Base-by-base conservation (phyloP, 2,797 vertebrate species). In the Scarus forsteni region DNA sequence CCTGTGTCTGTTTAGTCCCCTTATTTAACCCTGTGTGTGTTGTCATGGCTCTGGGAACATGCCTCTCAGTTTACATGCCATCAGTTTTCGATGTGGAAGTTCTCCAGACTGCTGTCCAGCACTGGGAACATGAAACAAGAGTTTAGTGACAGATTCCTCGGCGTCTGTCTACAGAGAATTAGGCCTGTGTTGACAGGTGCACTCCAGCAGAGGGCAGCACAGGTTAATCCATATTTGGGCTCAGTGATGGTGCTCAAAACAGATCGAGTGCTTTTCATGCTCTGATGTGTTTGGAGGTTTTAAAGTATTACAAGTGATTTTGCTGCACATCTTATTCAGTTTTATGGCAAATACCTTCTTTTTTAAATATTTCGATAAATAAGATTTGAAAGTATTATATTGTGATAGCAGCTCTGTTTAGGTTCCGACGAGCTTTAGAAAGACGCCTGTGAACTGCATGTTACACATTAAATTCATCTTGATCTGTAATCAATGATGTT, bases 181-280 rank as follows among this genome's bases (percentile, higher is more conserved):
- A 15, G 38, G 51, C 8, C 3, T 52, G 76, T 16, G 50, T 66
- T 81, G 40, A 57, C 64, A 67, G 4, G 1, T 0, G 0, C 40
- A 1, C 10, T 60, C 84, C 90, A 86, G n/a, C 52, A 90, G 91
- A 78, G 84, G 80, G 85, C 80, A 85, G 85, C 77, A 86, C 4
- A 79, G 14, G 27, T 44, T 4, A 16, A 39, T 57, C n/a, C 39
- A 44, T 34, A 44, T 5, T 7, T 27, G 45, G 27, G 0, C 13
- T 54, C 14, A 15, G 18, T 2, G 6, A 18, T 0, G 6, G 16
- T 14, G 7, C 34, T 9, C 12, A 50, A 9, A 27, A 27, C 27
- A 27, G 27, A 27, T 27, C 4, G 2, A 27, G 27, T 27, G n/a
- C n/a, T 27, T 27, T 27, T 27, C 27, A 4, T 27, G 27, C 27